These are phyloP conservation scores for Luehdorfia chinensis DNA, from an alignment of 1,140 invertebrate species.

Conservation along the genomic window DNA sequence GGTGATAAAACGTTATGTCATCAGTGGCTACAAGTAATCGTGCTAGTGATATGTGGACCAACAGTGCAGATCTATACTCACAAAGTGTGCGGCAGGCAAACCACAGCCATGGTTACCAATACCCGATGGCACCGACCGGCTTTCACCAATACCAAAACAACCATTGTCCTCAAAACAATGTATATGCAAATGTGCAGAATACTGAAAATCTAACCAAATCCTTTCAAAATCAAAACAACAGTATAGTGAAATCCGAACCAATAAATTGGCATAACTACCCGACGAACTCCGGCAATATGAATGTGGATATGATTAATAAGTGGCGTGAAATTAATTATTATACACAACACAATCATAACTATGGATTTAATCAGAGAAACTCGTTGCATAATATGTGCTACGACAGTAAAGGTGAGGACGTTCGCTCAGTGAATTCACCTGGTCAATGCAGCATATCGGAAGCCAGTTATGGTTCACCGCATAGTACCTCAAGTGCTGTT, in stretches of 20 bases:
- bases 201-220: slow-evolving; percentile 29
- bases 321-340: slow-evolving; percentile 56
- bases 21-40: slow-evolving; percentile 50
- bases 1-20: slow-evolving; percentile 38
- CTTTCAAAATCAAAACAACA: slow-evolving; percentile 25
- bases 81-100: slow-evolving; percentile 43
- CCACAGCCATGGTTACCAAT: slow-evolving; percentile 40
- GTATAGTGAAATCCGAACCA: slow-evolving; percentile 51
- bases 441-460: slow-evolving; percentile 51
- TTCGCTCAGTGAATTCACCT: slow-evolving; percentile 46
- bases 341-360: slow-evolving; percentile 39
- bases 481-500: slow-evolving; percentile 40
- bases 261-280: slow-evolving; percentile 48
- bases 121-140: slow-evolving; percentile 26
- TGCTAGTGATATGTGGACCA: slow-evolving; percentile 63
- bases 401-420: slow-evolving; percentile 40
- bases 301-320: slow-evolving; percentile 50
- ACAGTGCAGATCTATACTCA: slow-evolving; percentile 41
- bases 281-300: slow-evolving; percentile 33
- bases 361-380: slow-evolving; percentile 26
- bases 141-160: slow-evolving; percentile 46
- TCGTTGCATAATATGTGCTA: slow-evolving; percentile 19
- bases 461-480: slow-evolving; percentile 53
- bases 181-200: slow-evolving; percentile 33
- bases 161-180: slow-evolving; percentile 39